These are phyloP conservation scores for Yponomeuta malinellus DNA, from an alignment of 2,888 invertebrate species.

Conservation along the genomic window DNA sequence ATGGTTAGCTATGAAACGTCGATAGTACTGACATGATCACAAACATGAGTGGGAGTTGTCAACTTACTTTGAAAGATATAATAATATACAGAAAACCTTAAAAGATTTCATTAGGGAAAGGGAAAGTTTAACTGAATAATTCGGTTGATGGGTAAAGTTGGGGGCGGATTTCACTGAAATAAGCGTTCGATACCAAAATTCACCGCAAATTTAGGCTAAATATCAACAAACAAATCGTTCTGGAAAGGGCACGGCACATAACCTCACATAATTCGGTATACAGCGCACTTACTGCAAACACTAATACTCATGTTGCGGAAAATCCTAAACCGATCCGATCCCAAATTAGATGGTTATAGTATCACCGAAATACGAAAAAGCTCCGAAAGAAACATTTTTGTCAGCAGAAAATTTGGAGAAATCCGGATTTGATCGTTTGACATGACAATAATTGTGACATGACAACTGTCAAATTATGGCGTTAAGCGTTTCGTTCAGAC, in stretches of 20 bases:
- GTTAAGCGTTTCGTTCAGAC: neutral
- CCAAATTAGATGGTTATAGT: neutral
- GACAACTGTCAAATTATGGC: neutral
- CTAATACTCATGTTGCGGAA: neutral
- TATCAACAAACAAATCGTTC: slow-evolving; percentile 5
- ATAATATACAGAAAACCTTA: too few relatives aligned
- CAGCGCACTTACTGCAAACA: neutral
- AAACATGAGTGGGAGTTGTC: too few relatives aligned
- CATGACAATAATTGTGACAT: neutral
- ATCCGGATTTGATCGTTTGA: neutral
- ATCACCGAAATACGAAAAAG: neutral
- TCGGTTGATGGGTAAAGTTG: too few relatives aligned
- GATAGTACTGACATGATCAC: too few relatives aligned
- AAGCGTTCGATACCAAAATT: neutral
- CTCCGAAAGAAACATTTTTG: neutral
- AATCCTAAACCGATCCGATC: neutral
- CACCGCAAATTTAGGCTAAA: neutral
- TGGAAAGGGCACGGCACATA: slow-evolving; percentile 10
- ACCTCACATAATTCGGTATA: slow-evolving; percentile 6
- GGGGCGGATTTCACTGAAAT: neutral
- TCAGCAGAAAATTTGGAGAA: slow-evolving; percentile 7
- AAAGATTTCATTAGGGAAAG: too few relatives aligned
- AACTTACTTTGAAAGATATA: too few relatives aligned
- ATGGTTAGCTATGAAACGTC: too few relatives aligned
- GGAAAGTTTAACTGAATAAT: too few relatives aligned